phyloP scores from a whole-genome alignment of 2,797 vertebrate species.

The Leptatherina wallacei region DNA sequence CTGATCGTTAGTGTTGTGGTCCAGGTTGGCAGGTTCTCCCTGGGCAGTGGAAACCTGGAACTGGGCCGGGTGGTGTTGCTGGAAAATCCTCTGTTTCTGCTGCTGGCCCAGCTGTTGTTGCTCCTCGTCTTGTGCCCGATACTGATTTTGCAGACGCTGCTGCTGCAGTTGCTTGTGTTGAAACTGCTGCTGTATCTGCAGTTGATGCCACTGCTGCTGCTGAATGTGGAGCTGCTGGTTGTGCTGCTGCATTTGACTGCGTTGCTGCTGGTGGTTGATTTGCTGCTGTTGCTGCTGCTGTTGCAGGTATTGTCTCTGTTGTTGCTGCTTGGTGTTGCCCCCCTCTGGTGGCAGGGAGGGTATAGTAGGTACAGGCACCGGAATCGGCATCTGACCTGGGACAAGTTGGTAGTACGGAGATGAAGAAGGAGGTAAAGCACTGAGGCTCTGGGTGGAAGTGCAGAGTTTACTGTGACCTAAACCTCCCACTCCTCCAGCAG shows the following conservation, averaged over 20 bases:
- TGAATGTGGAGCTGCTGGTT: slow-evolving; percentile 24
- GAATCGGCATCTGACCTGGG: slow-evolving; percentile 82
- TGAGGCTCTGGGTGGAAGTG: slow-evolving; percentile 85
- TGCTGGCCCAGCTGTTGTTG: slow-evolving; percentile 32
- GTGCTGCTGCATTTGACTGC: slow-evolving; percentile 28
- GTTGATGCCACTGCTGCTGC: slow-evolving; percentile 23
- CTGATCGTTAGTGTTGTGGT: slow-evolving; percentile 29
- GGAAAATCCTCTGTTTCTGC: slow-evolving; percentile 50
- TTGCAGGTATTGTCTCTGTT: slow-evolving; percentile 62
- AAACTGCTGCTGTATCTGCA: slow-evolving; percentile 6
- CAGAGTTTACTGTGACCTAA: slow-evolving; percentile 77
- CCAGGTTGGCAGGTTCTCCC: slow-evolving; percentile 21
- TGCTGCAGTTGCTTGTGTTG: slow-evolving; percentile 2
- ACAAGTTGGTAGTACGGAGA: slow-evolving; percentile 84
- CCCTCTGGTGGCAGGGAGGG: slow-evolving; percentile 57
- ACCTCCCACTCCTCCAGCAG: slow-evolving; percentile 42
- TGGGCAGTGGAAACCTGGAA: slow-evolving; percentile 22
- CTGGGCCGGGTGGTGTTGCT: slow-evolving; percentile 39
- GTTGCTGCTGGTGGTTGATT: slow-evolving; percentile 41
- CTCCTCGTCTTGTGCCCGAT: not conserved
- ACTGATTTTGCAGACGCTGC: slow-evolving; percentile 17
- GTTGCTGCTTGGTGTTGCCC: slow-evolving; percentile 64
- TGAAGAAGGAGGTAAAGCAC: slow-evolving; percentile 74
- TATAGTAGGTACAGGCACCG: slow-evolving; percentile 65
- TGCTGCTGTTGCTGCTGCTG: slow-evolving; percentile 41